Evolutionary conservation across 2,797 vertebrate genomes (phyloP), one percentile per base, ranked within the genome.

Genomic region (Pseudochromis fuscus): DNA sequence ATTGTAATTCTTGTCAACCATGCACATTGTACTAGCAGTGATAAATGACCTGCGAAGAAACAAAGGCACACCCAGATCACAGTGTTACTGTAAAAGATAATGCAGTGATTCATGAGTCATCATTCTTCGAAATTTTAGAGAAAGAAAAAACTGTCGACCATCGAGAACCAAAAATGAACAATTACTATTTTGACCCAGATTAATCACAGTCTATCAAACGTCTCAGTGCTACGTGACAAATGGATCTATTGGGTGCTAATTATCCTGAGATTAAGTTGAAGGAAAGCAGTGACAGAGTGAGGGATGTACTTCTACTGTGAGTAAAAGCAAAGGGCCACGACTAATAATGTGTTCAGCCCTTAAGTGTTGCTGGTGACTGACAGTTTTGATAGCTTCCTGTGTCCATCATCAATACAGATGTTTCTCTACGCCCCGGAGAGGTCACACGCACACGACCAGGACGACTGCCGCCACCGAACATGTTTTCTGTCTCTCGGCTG

Each of bases 191-290:
- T 72, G 10, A 81, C 66, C 50, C 38, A 45, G 63, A 89, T 89
- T 82, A 71, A 88, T 86, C 78, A 70, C 62, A 67, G 48, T 75
- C 70, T 63, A 84, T 88, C 84, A 67, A 48, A 78, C 49, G 80
- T 75, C 78, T 79, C 53, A 58, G 51, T 77, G 78, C 69, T 75
- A 51, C 87, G 88, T 89, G 87, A 93, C 85, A 89, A 92, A 93
- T 92, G 64, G 70, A 76, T 74, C 87, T 80, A 89, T 92, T 90
- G 90, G 81, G 21, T 51, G 40, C 79, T 87, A 91, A 91, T 92
- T 92, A 90, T 72, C 57, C 70, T 45, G 25, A 91, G 75, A 90
- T 90, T 87, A 84, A 81, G 63, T 73, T 82, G 88, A 91, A 86
- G 85, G 85, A 83, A 80, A 57, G 67, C 64, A 75, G 71, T 72